These are phyloP conservation scores for Sinopyrophorus schimmeli DNA, from an alignment of 2,888 invertebrate genomes.

Conservation along the genomic window DNA sequence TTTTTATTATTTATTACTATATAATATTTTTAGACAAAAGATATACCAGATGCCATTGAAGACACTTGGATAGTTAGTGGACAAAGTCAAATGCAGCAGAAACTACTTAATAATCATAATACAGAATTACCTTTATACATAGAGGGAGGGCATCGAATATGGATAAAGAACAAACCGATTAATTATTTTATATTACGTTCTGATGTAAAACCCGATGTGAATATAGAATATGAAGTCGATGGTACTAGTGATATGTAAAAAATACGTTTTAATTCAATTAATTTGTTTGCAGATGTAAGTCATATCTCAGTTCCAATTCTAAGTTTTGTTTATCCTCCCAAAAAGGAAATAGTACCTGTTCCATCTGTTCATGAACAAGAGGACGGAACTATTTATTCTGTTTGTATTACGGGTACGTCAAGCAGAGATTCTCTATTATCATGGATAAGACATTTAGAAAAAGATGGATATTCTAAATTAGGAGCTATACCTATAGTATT, in stretches of 20 bases:
- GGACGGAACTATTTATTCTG: conserved; percentile 84
- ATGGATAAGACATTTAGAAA: conserved; percentile 83
- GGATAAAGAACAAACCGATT: conserved; percentile 73
- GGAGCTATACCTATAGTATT: conserved; percentile 82
- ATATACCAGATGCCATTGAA: conserved; percentile 76
- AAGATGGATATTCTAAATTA: conserved; percentile 72
- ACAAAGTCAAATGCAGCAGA: conserved; percentile 76
- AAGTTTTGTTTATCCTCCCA: conserved; percentile 55
- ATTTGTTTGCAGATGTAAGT: conserved; percentile 68
- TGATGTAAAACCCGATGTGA: conserved; percentile 62
- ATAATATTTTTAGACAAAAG: conserved; percentile 60
- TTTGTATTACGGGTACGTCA: conserved; percentile 90
- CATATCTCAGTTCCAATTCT: conserved; percentile 64
- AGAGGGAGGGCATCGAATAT: conserved; percentile 82
- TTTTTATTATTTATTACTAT: conserved; percentile 6
- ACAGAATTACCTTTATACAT: conserved; percentile 70
- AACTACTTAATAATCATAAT: conserved; percentile 69
- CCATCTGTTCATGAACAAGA: conserved; percentile 88
- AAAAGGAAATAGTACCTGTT: conserved; percentile 51
- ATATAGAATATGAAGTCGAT: conserved; percentile 64
- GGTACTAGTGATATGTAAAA: conserved; percentile 55
- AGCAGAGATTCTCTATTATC: conserved; percentile 90
- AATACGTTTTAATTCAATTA: not conserved
- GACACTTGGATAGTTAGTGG: conserved; percentile 92
- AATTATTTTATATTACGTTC: conserved; percentile 83